Percentiles rank a stretch among this genome's conserved stretches.
These are phyloP conservation scores for Psettodes erumei DNA, from an alignment of 2,113 vertebrate genomes.

Conservation along the genomic window DNA sequence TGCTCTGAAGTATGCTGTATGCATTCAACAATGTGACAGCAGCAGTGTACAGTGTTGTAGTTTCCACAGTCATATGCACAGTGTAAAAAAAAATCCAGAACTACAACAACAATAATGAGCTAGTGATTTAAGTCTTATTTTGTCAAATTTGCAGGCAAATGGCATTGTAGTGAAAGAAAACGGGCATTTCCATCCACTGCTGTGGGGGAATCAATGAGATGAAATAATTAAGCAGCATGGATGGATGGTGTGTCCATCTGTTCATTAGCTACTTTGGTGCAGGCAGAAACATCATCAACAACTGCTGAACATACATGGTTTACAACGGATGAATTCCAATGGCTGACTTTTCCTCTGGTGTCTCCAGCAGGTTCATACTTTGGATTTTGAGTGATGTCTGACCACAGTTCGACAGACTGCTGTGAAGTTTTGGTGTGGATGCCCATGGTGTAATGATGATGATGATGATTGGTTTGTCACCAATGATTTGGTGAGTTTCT, in stretches of 20 bases:
- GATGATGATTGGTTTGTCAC: no score
- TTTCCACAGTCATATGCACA: not conserved
- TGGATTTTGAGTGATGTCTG: no score
- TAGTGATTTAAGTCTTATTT: not conserved
- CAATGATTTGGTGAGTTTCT: no score
- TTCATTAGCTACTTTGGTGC: not conserved
- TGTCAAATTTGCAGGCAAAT: not conserved
- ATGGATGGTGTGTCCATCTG: not conserved
- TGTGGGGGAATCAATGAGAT: not conserved
- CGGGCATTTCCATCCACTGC: not conserved
- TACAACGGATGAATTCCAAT: not conserved
- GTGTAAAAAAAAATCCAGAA: not conserved
- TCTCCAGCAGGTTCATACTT: not conserved
- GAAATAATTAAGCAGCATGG: not conserved
- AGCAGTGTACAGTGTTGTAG: not conserved
- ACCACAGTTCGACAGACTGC: no score
- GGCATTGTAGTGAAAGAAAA: not conserved
- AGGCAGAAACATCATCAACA: not conserved
- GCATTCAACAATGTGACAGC: conserved; percentile 9
- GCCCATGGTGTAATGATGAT: no score
- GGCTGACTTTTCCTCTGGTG: not conserved
- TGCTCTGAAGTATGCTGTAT: not conserved
- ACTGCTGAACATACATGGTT: not conserved
- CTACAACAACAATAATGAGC: not conserved
- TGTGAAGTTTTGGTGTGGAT: no score